These are phyloP conservation scores for Oenanthe oenanthe DNA, from an alignment of 2,113 vertebrate species.

Conservation along the genomic window DNA sequence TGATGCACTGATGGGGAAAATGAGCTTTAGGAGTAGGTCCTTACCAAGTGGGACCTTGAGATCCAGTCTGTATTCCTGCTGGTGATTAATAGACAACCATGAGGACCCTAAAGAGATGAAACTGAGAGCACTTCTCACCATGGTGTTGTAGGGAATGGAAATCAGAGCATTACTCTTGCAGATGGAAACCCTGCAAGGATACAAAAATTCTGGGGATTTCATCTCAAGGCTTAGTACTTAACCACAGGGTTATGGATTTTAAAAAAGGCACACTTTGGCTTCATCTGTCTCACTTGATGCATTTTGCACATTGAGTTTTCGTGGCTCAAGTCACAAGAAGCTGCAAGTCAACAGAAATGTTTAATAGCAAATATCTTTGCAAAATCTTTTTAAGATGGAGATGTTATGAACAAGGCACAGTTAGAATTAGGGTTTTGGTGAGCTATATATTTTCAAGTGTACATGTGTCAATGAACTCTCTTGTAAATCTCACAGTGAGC, in stretches of 20 bases:
- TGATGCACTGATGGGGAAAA: neutral
- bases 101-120: neutral
- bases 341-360: neutral
- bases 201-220: neutral
- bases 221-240: neutral
- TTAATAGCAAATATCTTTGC: neutral
- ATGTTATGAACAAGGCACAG: neutral
- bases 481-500: neutral
- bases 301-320: neutral
- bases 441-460: neutral
- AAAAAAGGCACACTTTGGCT: neutral
- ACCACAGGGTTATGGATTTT: neutral
- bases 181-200: neutral
- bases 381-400: neutral
- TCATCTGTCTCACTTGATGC: neutral
- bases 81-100: neutral
- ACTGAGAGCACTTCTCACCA: neutral
- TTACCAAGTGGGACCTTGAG: neutral
- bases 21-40: neutral
- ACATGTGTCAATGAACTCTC: rapidly evolving
- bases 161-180: neutral
- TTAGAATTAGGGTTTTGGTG: neutral
- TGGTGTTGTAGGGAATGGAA: neutral
- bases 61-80: neutral
- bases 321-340: neutral